A percentile compares a stretch with the other conserved stretches of the same genome.
Conservation (phyloP, 2,113 vertebrate species). For the Catagonus wagneri region DNA sequence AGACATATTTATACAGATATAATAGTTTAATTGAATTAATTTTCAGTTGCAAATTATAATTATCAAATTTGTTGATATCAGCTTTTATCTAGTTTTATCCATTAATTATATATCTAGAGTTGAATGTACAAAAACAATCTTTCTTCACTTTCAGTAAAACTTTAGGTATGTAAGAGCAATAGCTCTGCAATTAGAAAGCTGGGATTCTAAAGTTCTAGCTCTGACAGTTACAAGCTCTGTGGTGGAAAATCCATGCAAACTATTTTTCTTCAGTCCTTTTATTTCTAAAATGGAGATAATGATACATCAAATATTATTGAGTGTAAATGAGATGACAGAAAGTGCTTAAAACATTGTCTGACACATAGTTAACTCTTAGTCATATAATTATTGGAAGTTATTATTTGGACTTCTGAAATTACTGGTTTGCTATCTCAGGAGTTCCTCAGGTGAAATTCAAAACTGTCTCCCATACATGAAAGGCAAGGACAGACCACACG, state of each 20-base stretch:
- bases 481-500: not conserved
- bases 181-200: not conserved
- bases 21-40: not conserved
- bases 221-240: not conserved
- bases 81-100: not conserved
- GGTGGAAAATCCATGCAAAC: not conserved
- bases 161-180: not conserved
- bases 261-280: not conserved
- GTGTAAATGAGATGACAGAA: not conserved
- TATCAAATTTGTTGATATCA: not conserved
- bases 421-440: not conserved
- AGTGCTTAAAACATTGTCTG: not conserved
- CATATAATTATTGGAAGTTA: not conserved
- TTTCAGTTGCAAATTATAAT: not conserved
- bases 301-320: not conserved
- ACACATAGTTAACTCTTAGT: not conserved
- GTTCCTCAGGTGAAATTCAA: not conserved
- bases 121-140: not conserved
- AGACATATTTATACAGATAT: not conserved
- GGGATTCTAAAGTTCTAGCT: not conserved
- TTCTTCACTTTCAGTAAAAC: not conserved
- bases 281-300: not conserved
- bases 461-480: not conserved
- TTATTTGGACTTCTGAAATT: not conserved
- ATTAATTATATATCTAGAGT: not conserved